Conservation (phyloP, 2,888 invertebrate species). For the Agrochola lota region DNA sequence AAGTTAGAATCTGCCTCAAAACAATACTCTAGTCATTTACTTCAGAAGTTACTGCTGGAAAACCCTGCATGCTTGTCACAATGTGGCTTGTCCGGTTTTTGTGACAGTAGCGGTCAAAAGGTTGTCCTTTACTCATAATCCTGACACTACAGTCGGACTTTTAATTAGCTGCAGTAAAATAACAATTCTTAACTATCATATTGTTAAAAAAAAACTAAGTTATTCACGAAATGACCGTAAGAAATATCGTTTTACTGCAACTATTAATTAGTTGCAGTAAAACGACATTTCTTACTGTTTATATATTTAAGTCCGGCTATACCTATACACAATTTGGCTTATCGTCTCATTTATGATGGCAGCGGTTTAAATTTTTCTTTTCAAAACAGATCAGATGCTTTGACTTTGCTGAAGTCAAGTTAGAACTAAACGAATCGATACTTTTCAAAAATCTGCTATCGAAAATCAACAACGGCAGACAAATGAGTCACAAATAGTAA, state of each 20-base stretch:
- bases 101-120: not conserved
- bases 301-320: too few relatives aligned
- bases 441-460: constrained; percentile 22
- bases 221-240: too few relatives aligned
- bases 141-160: not conserved
- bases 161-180: too few relatives aligned
- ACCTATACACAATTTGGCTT: too few relatives aligned
- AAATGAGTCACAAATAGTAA: constrained; percentile 46
- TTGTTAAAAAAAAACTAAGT: too few relatives aligned
- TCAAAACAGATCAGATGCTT: not conserved
- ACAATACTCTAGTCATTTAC: not conserved
- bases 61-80: not conserved
- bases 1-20: not conserved
- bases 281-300: too few relatives aligned
- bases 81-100: not conserved
- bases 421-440: not conserved
- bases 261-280: too few relatives aligned
- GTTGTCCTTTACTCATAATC: not conserved
- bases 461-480: constrained; percentile 1
- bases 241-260: too few relatives aligned
- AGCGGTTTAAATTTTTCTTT: not conserved
- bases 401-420: not conserved
- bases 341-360: too few relatives aligned
- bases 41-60: not conserved
- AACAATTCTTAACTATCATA: too few relatives aligned